Conservation (phyloP, 2,797 vertebrate species). For the Pipistrellus pygmaeus region DNA sequence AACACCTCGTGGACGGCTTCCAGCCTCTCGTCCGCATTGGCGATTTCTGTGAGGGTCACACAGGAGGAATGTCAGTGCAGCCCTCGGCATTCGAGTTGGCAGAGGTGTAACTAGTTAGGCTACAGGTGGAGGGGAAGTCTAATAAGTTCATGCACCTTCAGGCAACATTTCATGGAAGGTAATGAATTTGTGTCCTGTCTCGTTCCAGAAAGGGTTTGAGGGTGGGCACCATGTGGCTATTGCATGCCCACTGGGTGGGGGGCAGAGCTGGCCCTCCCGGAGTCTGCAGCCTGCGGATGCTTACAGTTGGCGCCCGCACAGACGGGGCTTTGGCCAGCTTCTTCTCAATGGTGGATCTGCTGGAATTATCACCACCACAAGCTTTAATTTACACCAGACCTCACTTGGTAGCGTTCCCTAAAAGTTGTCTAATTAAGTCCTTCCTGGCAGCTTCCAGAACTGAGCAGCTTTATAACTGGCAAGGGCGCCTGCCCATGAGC, state of each 20-base stretch:
- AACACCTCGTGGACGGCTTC: constrained; percentile 96
- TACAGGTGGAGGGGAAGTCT: not conserved
- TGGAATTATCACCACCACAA: not conserved
- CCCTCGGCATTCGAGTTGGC: rapidly evolving
- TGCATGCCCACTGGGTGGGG: no score
- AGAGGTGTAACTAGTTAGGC: not conserved
- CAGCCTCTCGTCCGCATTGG: constrained; percentile 94
- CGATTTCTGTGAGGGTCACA: constrained; percentile 90
- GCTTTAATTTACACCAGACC: not conserved
- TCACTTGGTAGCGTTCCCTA: not conserved
- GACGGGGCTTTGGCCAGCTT: not conserved
- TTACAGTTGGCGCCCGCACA: not conserved
- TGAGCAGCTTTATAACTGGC: not conserved
- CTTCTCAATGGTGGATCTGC: not conserved
- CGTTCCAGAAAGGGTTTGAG: not conserved
- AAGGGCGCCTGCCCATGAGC: not conserved
- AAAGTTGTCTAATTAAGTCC: not conserved
- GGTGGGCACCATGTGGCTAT: rapidly evolving
- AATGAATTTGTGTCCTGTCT: not conserved
- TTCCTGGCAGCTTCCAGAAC: not conserved
- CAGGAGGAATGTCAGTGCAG: constrained; percentile 38
- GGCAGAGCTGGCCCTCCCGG: not conserved
- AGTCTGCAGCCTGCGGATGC: not conserved
- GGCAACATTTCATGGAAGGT: not conserved
- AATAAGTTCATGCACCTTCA: not conserved